Percentiles rank a stretch among this genome's conserved stretches.
phyloP scores from a whole-genome alignment of 2,797 vertebrate genomes.

The Coregonus sp. region DNA sequence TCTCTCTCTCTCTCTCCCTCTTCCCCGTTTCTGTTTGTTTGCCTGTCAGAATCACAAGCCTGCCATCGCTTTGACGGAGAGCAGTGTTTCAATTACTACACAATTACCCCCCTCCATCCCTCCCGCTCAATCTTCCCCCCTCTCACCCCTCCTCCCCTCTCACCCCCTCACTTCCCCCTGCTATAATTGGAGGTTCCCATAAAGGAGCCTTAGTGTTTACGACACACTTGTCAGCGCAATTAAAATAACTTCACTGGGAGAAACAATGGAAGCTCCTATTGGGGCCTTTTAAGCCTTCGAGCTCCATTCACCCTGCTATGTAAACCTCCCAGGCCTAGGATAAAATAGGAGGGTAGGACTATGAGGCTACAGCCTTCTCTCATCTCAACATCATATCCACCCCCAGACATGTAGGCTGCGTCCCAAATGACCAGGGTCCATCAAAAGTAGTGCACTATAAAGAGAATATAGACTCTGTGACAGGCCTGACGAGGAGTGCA shows the following conservation, averaged over 20 bases:
- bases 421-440: not conserved
- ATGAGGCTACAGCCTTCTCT: not conserved
- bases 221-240: conserved; percentile 44
- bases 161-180: conserved; percentile 9
- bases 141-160: conserved; percentile 18
- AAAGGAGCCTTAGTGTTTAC: conserved; percentile 34
- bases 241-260: conserved; percentile 49
- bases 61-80: conserved; percentile 32
- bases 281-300: conserved; percentile 3
- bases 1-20: conserved; percentile 7
- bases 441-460: not conserved
- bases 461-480: not conserved
- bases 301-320: not conserved
- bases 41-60: conserved; percentile 19
- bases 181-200: conserved; percentile 42
- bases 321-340: not conserved
- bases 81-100: conserved; percentile 26
- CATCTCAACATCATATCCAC: not conserved
- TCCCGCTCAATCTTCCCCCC: conserved; percentile 7
- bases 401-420: not conserved
- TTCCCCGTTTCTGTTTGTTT: conserved; percentile 33
- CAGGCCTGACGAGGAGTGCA: not conserved
- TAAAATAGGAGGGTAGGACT: not conserved
- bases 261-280: conserved; percentile 42
- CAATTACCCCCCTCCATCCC: conserved; percentile 20